A percentile compares a stretch with the other conserved stretches of the same genome.
Evolutionary conservation across 2,888 invertebrate species (phyloP).

Genomic region (Ormyrus thymus): DNA sequence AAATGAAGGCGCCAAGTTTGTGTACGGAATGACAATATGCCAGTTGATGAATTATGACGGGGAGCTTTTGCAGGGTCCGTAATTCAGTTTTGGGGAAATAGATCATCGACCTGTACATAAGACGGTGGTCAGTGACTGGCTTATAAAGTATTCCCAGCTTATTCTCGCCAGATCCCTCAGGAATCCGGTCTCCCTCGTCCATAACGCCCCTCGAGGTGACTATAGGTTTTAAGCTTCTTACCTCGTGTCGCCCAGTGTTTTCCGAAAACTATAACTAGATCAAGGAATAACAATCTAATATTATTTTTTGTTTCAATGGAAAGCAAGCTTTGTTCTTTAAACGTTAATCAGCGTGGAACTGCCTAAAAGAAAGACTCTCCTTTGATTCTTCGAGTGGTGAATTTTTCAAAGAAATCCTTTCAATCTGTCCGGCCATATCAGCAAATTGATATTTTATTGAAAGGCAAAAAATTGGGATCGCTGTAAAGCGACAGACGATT

Average conservation of each 20-base stretch:
- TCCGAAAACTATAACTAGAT: conserved; percentile 12
- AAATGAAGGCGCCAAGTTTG: conserved; percentile 13
- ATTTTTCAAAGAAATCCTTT: too few relatives aligned
- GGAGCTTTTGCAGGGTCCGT: conserved; percentile 61
- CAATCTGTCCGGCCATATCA: too few relatives aligned
- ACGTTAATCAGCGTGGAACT: too few relatives aligned
- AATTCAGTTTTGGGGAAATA: conserved; percentile 68
- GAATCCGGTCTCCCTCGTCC: conserved; percentile 60
- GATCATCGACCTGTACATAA: conserved; percentile 66
- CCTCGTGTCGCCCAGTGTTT: conserved; percentile 20
- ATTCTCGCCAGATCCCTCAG: conserved; percentile 68
- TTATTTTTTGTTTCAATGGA: too few relatives aligned
- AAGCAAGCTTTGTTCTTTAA: too few relatives aligned
- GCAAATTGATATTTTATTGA: background rate
- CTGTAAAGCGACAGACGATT: background rate
- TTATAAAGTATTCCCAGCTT: conserved; percentile 71
- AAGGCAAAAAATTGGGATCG: background rate
- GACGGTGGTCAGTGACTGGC: conserved; percentile 67
- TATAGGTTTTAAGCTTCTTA: conserved; percentile 50
- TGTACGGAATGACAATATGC: conserved; percentile 41
- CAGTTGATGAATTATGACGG: conserved; percentile 58
- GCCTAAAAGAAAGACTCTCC: too few relatives aligned
- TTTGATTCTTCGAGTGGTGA: too few relatives aligned
- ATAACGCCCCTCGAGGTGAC: conserved; percentile 36
- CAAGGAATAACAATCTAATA: conserved; percentile 13